phyloP scores from a whole-genome alignment of 2,113 vertebrate genomes.

The Poicephalus gulielmi region DNA sequence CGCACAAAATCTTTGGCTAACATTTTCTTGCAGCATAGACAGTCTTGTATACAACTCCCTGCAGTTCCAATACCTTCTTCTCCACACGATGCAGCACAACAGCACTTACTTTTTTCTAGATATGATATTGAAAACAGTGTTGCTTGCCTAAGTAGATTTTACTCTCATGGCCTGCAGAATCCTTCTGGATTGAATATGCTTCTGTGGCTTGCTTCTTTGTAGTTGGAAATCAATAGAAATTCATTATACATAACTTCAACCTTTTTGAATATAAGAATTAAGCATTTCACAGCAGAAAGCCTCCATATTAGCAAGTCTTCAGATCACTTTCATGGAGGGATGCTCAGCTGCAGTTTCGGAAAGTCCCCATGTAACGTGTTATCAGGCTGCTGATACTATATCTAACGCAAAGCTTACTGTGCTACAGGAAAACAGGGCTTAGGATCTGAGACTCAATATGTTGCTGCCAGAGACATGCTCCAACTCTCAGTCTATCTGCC shows the following conservation, averaged over 20 bases:
- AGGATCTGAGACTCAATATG: neutral
- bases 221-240: neutral
- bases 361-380: neutral
- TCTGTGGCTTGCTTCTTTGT: neutral
- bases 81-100: neutral
- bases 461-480: neutral
- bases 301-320: neutral
- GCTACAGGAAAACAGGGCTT: neutral
- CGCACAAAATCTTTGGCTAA: neutral
- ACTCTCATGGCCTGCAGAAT: neutral
- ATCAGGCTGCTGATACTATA: neutral
- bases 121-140: neutral
- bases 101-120: neutral
- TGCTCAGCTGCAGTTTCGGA: neutral
- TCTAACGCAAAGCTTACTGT: neutral
- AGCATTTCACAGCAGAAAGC: neutral
- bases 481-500: neutral
- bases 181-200: neutral
- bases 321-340: neutral
- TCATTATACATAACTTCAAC: neutral
- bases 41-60: neutral
- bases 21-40: neutral
- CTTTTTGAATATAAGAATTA: neutral
- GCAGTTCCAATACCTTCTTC: neutral
- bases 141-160: neutral